Conservation (phyloP, 2,888 invertebrate species). For the Cerastis rubricosa region DNA sequence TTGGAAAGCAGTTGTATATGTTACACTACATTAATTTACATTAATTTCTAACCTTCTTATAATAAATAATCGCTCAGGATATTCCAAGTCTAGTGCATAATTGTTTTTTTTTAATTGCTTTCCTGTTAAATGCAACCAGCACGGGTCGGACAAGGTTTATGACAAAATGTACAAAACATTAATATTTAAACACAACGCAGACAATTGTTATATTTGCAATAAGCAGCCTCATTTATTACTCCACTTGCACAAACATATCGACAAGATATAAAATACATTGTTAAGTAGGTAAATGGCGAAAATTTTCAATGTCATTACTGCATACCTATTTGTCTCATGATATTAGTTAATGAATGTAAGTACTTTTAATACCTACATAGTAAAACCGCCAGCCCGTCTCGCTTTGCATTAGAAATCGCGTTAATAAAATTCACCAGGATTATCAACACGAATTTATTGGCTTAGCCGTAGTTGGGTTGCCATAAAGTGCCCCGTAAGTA, state of each 20-base stretch:
- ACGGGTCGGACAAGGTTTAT: background rate
- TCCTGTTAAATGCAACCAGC: background rate
- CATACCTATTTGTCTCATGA: background rate
- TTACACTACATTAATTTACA: too few relatives aligned
- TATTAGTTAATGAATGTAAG: background rate
- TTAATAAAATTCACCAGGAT: too few relatives aligned
- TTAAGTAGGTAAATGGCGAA: background rate
- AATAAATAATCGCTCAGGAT: background rate
- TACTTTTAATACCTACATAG: constrained; percentile 1
- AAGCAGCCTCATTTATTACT: constrained; percentile 35
- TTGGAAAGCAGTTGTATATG: background rate
- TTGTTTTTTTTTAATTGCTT: background rate
- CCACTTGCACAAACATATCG: constrained; percentile 41
- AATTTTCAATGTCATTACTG: constrained; percentile 7
- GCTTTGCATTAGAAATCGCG: background rate
- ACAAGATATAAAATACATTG: constrained; percentile 9
- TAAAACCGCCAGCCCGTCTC: background rate
- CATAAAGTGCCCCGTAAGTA: background rate
- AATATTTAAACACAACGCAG: constrained; percentile 28
- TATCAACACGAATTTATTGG: background rate
- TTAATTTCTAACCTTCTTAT: background rate
- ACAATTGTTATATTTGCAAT: constrained; percentile 25
- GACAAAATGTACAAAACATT: constrained; percentile 17
- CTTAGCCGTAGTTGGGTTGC: background rate
- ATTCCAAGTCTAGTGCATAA: background rate